phyloP scores from a whole-genome alignment of 2,797 vertebrate genomes.

The Moxostoma hubbsi region DNA sequence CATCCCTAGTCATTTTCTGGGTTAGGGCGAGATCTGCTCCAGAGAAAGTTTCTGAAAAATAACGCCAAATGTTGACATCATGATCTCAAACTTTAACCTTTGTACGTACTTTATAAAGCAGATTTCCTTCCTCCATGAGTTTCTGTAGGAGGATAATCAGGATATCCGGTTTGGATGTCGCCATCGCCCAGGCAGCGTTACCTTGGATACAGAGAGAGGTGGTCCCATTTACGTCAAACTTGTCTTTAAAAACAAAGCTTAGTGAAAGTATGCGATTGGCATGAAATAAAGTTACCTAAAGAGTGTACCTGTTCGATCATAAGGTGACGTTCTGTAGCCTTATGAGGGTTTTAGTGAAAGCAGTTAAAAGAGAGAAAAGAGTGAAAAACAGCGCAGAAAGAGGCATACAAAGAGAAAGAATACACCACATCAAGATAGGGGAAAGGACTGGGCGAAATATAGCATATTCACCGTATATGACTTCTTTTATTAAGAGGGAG shows the following conservation, averaged over 20 bases:
- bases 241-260: neutral
- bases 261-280: constrained; percentile 54
- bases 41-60: no score
- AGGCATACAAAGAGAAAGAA: constrained; percentile 61
- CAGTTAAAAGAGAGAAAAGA: constrained; percentile 73
- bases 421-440: neutral
- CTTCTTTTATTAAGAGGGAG: no score
- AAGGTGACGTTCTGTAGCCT: constrained; percentile 87
- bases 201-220: constrained; percentile 72
- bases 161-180: constrained; percentile 98
- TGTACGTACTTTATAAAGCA: constrained; percentile 89
- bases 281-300: constrained; percentile 85
- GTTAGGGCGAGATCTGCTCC: no score
- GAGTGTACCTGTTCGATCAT: constrained; percentile 88
- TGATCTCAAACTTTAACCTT: neutral
- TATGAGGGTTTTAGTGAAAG: constrained; percentile 76
- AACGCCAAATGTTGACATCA: no score
- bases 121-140: constrained; percentile 97
- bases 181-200: constrained; percentile 99
- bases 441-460: no score
- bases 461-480: no score
- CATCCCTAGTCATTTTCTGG: no score
- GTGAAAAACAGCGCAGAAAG: constrained; percentile 66
- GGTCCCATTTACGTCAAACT: neutral
- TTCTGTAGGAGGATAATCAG: constrained; percentile 98